Percentiles rank a stretch among this genome's conserved stretches.
Conservation (phyloP, 1,140 invertebrate species). For the Scylla paramamosain region DNA sequence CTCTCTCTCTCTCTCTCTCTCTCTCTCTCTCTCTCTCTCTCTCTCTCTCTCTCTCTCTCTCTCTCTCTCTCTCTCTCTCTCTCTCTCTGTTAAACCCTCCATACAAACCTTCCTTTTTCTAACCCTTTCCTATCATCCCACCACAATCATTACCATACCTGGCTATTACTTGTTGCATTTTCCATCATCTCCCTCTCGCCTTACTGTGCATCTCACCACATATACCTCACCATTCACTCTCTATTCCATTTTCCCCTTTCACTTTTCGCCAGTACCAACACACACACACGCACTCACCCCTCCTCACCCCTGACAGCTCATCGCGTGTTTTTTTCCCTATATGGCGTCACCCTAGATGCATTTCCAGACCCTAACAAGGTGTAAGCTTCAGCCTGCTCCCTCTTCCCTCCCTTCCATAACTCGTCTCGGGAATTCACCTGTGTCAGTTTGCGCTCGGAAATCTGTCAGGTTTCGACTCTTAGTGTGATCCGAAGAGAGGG, state of each 20-base stretch:
- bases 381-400: background rate
- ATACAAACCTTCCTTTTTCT: too few relatives aligned
- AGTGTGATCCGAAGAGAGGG: too few relatives aligned
- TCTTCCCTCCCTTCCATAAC: background rate
- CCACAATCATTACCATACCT: too few relatives aligned
- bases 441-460: too few relatives aligned
- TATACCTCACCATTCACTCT: background rate
- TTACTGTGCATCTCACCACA: too few relatives aligned
- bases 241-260: background rate
- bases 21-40: background rate
- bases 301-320: background rate
- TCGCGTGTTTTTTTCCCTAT: background rate
- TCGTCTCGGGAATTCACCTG: too few relatives aligned
- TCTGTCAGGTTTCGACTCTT: too few relatives aligned
- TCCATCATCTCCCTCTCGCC: too few relatives aligned
- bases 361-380: background rate
- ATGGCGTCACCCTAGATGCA: background rate
- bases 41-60: constrained; percentile 4
- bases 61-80: background rate
- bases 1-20: background rate
- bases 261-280: background rate
- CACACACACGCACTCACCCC: background rate
- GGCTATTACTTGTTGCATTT: too few relatives aligned
- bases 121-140: too few relatives aligned
- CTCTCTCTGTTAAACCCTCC: too few relatives aligned